These are phyloP conservation scores for Huso huso DNA, from an alignment of 2,797 vertebrate genomes.

Conservation along the genomic window DNA sequence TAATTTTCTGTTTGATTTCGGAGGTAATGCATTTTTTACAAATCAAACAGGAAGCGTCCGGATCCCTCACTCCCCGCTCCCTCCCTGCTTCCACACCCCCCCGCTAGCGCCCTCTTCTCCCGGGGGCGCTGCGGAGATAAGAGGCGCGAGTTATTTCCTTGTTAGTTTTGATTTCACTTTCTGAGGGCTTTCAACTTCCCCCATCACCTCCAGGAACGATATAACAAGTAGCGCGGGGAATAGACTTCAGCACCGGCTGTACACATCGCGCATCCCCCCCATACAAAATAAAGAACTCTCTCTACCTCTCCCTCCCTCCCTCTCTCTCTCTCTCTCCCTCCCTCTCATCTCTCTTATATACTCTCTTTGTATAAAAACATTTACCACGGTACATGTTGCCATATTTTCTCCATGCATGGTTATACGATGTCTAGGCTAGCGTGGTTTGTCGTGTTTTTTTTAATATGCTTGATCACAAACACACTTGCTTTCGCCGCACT, in stretches of 20 bases:
- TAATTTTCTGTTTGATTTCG: conserved; percentile 88
- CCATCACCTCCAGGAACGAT: conserved; percentile 95
- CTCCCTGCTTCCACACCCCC: conserved; percentile 35
- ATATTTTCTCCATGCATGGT: not conserved
- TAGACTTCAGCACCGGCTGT: conserved; percentile 35
- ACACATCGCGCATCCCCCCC: no score
- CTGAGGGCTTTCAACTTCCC: conserved; percentile 88
- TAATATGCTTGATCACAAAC: no score
- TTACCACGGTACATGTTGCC: not conserved
- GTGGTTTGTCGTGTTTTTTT: not conserved
- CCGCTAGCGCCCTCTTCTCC: conserved; percentile 34
- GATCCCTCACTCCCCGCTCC: conserved; percentile 43
- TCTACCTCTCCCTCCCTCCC: no score
- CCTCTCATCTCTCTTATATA: not conserved
- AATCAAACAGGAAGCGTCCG: conserved; percentile 76
- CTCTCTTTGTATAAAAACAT: not conserved
- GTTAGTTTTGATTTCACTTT: conserved; percentile 94
- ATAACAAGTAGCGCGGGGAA: conserved; percentile 94
- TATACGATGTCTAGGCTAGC: not conserved
- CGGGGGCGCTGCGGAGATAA: conserved; percentile 71
- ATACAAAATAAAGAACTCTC: no score
- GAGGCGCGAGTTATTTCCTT: conserved; percentile 87
- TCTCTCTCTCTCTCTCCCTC: no score
- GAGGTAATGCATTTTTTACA: conserved; percentile 89
- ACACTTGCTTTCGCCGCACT: no score